Percentiles rank a stretch among this genome's conserved stretches.
These are phyloP conservation scores for Paraescarpia echinospica DNA, from an alignment of 1,140 invertebrate species.

Conservation along the genomic window DNA sequence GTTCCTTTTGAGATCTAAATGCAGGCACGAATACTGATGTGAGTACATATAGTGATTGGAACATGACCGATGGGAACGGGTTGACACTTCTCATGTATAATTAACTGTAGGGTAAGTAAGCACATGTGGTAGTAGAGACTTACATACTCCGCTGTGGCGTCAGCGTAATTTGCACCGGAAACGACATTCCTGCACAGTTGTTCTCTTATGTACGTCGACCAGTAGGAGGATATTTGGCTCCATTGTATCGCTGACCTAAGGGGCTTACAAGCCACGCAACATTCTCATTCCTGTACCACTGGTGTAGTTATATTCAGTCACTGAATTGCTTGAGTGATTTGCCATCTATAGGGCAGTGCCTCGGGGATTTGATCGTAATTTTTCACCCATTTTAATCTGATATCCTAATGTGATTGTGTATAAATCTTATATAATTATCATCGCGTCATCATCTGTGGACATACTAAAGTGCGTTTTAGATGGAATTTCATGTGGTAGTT, in stretches of 20 bases:
- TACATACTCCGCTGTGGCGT: background rate
- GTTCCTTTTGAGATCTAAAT: background rate
- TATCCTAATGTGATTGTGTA: background rate
- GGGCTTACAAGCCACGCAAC: background rate
- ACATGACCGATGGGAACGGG: background rate
- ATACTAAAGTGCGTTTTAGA: background rate
- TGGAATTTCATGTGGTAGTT: background rate
- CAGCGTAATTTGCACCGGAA: background rate
- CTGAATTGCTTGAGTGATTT: background rate
- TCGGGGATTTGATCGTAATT: background rate
- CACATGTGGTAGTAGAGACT: background rate
- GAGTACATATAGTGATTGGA: background rate
- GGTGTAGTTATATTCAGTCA: background rate
- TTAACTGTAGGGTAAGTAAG: background rate
- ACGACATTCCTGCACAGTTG: background rate
- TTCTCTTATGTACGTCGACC: background rate
- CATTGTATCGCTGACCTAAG: background rate
- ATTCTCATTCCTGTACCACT: background rate
- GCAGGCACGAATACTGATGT: background rate
- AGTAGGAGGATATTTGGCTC: background rate
- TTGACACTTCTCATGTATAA: background rate
- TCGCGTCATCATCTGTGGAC: background rate
- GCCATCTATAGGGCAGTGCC: background rate
- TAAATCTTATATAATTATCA: too few relatives aligned
- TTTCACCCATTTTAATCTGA: background rate